Evolutionary conservation across 2,888 invertebrate genomes (phyloP).

Genomic region (Heterodera filipjevi): DNA sequence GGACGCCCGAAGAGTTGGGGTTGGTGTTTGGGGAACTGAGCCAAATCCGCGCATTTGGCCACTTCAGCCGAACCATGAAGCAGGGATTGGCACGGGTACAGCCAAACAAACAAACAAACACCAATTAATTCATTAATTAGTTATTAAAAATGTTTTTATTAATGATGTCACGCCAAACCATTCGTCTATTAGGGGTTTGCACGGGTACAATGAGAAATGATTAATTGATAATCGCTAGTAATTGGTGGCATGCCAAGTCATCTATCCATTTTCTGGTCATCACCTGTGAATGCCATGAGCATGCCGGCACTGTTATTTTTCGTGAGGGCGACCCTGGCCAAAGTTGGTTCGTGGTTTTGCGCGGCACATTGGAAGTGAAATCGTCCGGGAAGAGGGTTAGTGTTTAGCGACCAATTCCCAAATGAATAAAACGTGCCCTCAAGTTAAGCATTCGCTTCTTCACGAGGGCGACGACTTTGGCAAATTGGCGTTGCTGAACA

Average conservation of each 20-base stretch:
- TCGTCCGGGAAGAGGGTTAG: constrained; percentile 10
- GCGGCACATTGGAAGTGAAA: constrained; percentile 19
- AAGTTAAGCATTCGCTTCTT: constrained; percentile 38
- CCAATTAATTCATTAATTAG: too few species aligned
- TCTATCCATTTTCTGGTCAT: constrained; percentile 74
- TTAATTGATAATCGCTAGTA: too few species aligned
- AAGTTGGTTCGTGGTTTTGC: constrained; percentile 32
- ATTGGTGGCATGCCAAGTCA: too few species aligned
- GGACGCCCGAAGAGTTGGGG: constrained; percentile 79
- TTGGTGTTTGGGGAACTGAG: constrained; percentile 81
- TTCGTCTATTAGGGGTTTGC: too few species aligned
- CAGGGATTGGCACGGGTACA: constrained; percentile 74
- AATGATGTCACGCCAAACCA: too few species aligned
- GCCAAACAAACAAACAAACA: not conserved
- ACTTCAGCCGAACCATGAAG: constrained; percentile 75
- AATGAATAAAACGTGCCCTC: not conserved
- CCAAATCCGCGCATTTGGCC: constrained; percentile 80
- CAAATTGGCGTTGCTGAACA: constrained; percentile 82
- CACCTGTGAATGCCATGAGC: constrained; percentile 79
- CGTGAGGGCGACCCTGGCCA: constrained; percentile 77
- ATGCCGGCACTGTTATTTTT: constrained; percentile 74
- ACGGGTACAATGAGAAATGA: too few species aligned
- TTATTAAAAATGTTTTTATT: too few species aligned
- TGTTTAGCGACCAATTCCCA: not conserved
- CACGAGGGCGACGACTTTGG: constrained; percentile 86